phyloP scores from a whole-genome alignment of 2,888 invertebrate genomes.

The Stenodema calcarata region DNA sequence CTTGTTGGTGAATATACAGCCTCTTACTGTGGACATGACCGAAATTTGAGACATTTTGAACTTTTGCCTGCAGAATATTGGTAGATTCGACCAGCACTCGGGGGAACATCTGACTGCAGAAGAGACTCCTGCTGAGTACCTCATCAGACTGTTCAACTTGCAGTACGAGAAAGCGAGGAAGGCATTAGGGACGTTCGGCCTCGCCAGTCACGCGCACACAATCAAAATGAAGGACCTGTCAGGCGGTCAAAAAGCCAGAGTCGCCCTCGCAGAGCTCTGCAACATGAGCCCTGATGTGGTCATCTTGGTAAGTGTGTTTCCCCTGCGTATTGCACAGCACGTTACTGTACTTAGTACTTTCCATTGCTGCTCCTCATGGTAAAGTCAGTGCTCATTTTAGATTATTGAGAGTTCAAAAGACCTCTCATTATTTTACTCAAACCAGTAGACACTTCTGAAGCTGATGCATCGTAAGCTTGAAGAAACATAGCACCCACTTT shows the following conservation, averaged over 20 bases:
- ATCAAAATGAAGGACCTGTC: slow-evolving; percentile 92
- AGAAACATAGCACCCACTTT: too few relatives aligned
- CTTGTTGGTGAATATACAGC: too few relatives aligned
- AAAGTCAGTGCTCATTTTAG: too few relatives aligned
- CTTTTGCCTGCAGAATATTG: slow-evolving; percentile 72
- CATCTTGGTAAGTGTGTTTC: slow-evolving; percentile 70
- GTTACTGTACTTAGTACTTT: too few relatives aligned
- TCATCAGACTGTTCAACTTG: slow-evolving; percentile 82
- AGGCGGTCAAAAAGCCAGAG: slow-evolving; percentile 77
- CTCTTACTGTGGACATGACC: too few relatives aligned
- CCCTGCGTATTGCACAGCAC: too few relatives aligned
- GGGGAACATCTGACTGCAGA: slow-evolving; percentile 98
- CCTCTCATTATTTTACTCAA: too few relatives aligned
- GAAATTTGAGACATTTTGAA: background rate
- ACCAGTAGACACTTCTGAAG: too few relatives aligned
- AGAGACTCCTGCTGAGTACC: slow-evolving; percentile 93
- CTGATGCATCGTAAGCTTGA: too few relatives aligned
- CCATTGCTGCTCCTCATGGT: too few relatives aligned
- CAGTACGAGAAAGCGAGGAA: slow-evolving; percentile 86
- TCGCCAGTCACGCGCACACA: slow-evolving; percentile 96
- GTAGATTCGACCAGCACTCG: slow-evolving; percentile 98
- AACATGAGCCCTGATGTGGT: slow-evolving; percentile 96
- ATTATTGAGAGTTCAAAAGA: too few relatives aligned
- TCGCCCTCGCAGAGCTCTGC: slow-evolving; percentile 95
- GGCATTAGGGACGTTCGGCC: slow-evolving; percentile 94